Percentiles rank a stretch among this genome's conserved stretches.
Conservation (phyloP, 1,140 invertebrate species). For the Colletes gigas region DNA sequence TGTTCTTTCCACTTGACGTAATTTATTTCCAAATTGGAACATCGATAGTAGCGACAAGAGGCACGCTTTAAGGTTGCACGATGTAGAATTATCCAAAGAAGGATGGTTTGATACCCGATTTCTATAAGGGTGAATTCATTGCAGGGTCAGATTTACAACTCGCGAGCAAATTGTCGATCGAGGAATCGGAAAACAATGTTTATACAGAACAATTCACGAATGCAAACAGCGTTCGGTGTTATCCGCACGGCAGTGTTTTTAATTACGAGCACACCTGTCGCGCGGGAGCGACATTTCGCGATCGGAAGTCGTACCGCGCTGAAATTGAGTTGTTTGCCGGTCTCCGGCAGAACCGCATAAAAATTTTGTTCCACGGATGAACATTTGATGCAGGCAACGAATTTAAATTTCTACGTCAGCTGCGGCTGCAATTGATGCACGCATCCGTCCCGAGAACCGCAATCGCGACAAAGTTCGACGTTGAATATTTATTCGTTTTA, state of each 20-base stretch:
- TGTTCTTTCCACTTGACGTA: neutral
- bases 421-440: slow-evolving; percentile 38
- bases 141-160: no score
- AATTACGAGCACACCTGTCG: slow-evolving; percentile 43
- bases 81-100: no score
- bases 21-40: no score
- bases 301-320: neutral
- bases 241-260: neutral
- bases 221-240: neutral
- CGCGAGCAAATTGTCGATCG: no score
- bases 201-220: neutral
- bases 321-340: neutral
- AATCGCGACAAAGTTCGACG: slow-evolving; percentile 36
- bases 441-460: neutral
- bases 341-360: slow-evolving; percentile 9
- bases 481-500: slow-evolving; percentile 6
- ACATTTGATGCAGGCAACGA: slow-evolving; percentile 39
- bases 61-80: no score
- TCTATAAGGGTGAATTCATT: no score
- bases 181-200: no score
- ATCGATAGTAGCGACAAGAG: no score
- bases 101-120: no score
- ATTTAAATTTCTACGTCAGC: slow-evolving; percentile 57
- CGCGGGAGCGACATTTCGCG: slow-evolving; percentile 7
- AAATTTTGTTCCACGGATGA: slow-evolving; percentile 50